Base-by-base conservation (phyloP, 2,888 invertebrate genomes). In the Oeneis ivallda region DNA sequence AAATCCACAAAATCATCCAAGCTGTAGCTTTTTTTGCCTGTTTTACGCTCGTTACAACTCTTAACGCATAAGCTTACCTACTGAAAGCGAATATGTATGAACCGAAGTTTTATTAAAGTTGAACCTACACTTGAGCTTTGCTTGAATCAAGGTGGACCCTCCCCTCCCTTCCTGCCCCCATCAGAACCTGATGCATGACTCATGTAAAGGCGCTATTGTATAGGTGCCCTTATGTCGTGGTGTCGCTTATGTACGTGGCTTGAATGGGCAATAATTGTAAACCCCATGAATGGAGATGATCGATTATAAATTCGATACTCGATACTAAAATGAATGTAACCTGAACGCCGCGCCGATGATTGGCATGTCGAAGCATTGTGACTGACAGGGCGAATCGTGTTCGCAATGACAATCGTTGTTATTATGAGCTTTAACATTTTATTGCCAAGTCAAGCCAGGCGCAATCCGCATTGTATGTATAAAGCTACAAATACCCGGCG, bases 261-360 rank as follows among this genome's bases (percentile, higher is more conserved):
- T 61, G 67, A 69, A 69, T 65, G 60, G 53, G 19, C 63, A 69
- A 67, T 62, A 39, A 60, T 65, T 60, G 62, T 52, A 64, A 50
- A 57, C 39, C 54, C 58, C 53, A 50, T 62, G 62, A 61, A 52
- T 61, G 26, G 61, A 9, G 52, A 52, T 41, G 50, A 52, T 61
- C 52, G 61, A 61, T 61, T 52, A 61, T 52, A 11, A 43, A 61
- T 57, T 66, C 56, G 62, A 66, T 52, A 62, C 62, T 49, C 58
- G 45, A 52, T 32, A 34, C 9, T 43, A 52, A 19, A 39, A 61
- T 53, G 52, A 45, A 52, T 47, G 52, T 52, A 15, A 65, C 41
- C 49, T 39, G 50, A 56, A 57, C 62, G 11, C 41, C n/a, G 45
- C 62, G 11, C 41, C n/a, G 45, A 34, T 59, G 62, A 54, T 56